phyloP scores from a whole-genome alignment of 2,113 vertebrate species.

The Eurystomus gularis region DNA sequence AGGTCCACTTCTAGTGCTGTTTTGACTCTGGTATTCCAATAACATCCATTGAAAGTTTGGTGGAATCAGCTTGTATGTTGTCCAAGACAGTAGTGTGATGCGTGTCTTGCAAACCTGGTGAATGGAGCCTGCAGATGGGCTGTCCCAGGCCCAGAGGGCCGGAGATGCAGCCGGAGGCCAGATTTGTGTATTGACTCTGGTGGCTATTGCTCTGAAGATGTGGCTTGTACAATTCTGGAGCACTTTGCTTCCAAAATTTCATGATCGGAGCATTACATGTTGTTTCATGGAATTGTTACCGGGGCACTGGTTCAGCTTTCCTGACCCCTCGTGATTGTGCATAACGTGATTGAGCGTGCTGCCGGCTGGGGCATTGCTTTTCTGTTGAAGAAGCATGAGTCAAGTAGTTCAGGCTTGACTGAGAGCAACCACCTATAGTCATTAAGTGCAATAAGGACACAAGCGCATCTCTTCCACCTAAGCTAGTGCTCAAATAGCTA shows the following conservation, averaged over 20 bases:
- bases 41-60: not conserved
- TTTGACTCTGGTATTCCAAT: not conserved
- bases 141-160: not conserved
- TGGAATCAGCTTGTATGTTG: not conserved
- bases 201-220: not conserved
- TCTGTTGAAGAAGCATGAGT: not conserved
- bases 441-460: slow-evolving; percentile 3
- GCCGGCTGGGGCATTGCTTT: not conserved
- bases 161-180: not conserved
- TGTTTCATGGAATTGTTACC: not conserved
- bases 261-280: accelerated
- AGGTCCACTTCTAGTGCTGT: not conserved
- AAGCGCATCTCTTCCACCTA: not conserved
- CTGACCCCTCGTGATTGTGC: not conserved
- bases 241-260: not conserved
- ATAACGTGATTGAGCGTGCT: not conserved
- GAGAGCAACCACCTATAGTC: not conserved
- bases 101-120: not conserved
- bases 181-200: not conserved
- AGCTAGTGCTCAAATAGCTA: not conserved
- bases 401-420: not conserved
- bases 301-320: not conserved
- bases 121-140: not conserved
- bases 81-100: accelerated
- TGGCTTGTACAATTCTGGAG: not conserved